Percentiles rank a stretch among this genome's conserved stretches.
phyloP scores from a whole-genome alignment of 2,888 invertebrate species.

The Nymphalis polychloros region DNA sequence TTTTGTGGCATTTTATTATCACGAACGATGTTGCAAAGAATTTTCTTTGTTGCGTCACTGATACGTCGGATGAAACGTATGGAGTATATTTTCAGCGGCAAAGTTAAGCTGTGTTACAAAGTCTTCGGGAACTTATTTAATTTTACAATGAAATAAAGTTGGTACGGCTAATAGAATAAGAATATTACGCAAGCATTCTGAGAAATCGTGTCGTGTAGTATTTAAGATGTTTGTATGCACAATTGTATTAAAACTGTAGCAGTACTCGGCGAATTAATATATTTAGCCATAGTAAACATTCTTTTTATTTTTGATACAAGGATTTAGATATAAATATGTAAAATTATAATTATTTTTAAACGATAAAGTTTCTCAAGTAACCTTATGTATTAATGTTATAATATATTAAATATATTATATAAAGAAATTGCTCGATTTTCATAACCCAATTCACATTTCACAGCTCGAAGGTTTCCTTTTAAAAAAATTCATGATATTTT shows the following conservation, averaged over 20 bases:
- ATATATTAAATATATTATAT: too few relatives aligned
- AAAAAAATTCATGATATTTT: too few relatives aligned
- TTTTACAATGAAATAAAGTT: conserved; percentile 17
- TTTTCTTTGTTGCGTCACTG: conserved; percentile 28
- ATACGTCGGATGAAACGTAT: conserved; percentile 4
- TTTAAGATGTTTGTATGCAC: not conserved
- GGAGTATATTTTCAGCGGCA: conserved; percentile 13
- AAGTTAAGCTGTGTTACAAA: conserved; percentile 16
- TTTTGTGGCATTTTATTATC: conserved; percentile 33
- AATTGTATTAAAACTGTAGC: not conserved
- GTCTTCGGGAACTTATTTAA: conserved; percentile 13
- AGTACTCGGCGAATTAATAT: not conserved
- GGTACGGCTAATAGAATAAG: conserved; percentile 7
- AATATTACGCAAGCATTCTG: not conserved
- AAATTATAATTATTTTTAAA: too few relatives aligned
- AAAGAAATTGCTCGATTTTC: too few relatives aligned
- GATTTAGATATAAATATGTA: too few relatives aligned
- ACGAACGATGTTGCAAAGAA: conserved; percentile 32
- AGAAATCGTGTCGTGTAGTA: not conserved
- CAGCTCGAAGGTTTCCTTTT: too few relatives aligned
- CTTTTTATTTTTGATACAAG: not conserved
- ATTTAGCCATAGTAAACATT: not conserved
- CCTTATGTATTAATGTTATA: too few relatives aligned
- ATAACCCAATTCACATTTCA: too few relatives aligned
- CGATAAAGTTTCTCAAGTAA: too few relatives aligned